Base-by-base conservation (phyloP, 1,140 invertebrate species). In the Drosophila pseudoananassae region DNA sequence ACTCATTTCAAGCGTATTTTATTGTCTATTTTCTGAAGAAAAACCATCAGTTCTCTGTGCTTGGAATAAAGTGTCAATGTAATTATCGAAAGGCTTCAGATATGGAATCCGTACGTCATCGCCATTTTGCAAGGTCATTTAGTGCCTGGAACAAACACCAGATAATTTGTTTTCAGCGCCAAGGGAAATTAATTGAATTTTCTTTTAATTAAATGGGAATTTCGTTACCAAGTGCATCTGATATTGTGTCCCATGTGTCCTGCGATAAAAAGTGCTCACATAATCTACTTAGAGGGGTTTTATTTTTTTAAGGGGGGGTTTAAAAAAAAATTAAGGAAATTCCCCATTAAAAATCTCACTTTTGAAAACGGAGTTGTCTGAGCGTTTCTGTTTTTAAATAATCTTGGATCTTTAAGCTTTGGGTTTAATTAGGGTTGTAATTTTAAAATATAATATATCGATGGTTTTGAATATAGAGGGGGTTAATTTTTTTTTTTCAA, bases 161-260 rank as follows among this genome's bases (percentile, higher is more conserved):
- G 38, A 55, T 23, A 43, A 45, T 45, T 45, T 45, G 14, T 45
- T 45, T 45, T 9, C 14, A 17, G 7, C 43, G 43, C 17, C 36
- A 12, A 45, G 38, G 53, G 53, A 45, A 56, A 56, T 56, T 45
- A 56, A 45, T 56, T 45, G 14, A 56, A 56, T 56, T 45, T 45
- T 14, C n/a, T 45, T 43, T 56, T 31, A 17, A 56, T 29, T 45
- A 50, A 46, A 46, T 46, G 43, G 43, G 43, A 17, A 46, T 46
- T 46, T 20, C 3, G 15, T 46, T 46, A 17, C 17, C 5, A 14
- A 27, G 23, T 15, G 14, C 36, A 17, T 43, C 43, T 20, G 43
- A 46, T 46, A 46, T 10, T 0, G n/a, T 10, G 43, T 20, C 43
- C 43, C 43, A 20, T 23, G 43, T 4, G 43, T 17, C 17, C 9